Conservation (phyloP, 2,888 invertebrate species). For the Margaritifera margaritifera region DNA sequence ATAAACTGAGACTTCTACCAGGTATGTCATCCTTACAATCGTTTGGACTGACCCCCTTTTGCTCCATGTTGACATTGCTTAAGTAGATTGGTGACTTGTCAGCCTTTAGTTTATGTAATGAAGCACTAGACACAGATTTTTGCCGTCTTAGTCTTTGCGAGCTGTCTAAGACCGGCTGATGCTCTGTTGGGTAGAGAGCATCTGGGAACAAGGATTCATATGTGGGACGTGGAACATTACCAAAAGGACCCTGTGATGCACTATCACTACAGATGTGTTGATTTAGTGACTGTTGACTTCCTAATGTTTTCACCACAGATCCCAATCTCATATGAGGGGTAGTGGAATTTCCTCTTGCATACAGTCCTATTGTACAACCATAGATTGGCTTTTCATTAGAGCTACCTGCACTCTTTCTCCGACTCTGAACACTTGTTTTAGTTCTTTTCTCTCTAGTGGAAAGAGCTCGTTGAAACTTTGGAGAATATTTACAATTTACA, state of each 20-base stretch:
- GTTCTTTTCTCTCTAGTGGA: conserved; percentile 22
- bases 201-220: conserved; percentile 38
- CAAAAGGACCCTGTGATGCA: conserved; percentile 8
- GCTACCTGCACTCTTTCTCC: conserved; percentile 29
- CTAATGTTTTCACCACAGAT: no score
- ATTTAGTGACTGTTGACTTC: no score
- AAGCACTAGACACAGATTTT: conserved; percentile 39
- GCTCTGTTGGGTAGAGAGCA: conserved; percentile 21
- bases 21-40: conserved; percentile 26
- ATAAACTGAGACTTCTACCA: conserved; percentile 46
- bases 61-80: conserved; percentile 2
- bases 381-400: conserved; percentile 27
- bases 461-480: conserved; percentile 20
- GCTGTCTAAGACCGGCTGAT: conserved; percentile 35
- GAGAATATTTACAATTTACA: no score
- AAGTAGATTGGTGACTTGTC: conserved; percentile 12
- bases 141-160: conserved; percentile 30
- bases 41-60: conserved; percentile 1
- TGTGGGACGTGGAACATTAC: conserved; percentile 20
- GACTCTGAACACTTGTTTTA: conserved; percentile 16
- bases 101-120: conserved; percentile 27
- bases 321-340: no score
- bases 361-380: conserved; percentile 36
- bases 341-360: conserved; percentile 19
- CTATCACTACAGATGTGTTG: no score